Conservation (phyloP, 2,888 invertebrate species). For the Leucophenga maculata region DNA sequence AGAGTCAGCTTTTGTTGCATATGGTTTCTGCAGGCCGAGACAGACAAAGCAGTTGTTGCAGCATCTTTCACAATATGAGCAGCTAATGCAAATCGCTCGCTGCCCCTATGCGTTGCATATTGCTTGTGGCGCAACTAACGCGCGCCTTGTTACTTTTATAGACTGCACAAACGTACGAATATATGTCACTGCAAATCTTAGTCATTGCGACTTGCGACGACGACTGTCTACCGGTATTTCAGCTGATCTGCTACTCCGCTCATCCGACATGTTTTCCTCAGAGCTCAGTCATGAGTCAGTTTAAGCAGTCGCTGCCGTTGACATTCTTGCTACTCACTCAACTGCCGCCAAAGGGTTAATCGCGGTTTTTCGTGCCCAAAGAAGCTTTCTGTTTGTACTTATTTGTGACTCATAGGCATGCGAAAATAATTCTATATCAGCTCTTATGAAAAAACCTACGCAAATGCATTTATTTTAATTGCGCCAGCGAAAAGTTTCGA, state of each 20-base stretch:
- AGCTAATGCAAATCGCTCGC: not conserved
- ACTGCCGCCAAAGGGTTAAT: constrained; percentile 13
- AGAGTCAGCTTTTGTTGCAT: not conserved
- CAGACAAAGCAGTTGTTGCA: constrained; percentile 24
- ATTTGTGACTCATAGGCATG: not conserved
- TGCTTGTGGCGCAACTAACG: too few relatives aligned
- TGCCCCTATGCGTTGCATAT: too few relatives aligned
- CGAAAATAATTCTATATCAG: not conserved
- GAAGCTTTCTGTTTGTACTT: not conserved
- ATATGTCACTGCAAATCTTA: not conserved
- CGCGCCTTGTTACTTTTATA: too few relatives aligned
- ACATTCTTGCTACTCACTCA: too few relatives aligned
- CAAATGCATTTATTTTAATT: too few relatives aligned
- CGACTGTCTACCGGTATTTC: not conserved
- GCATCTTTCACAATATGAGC: constrained; percentile 48
- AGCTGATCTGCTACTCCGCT: not conserved
- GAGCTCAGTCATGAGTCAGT: not conserved
- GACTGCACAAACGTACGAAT: not conserved
- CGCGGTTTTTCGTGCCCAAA: constrained; percentile 9
- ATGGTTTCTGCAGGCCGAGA: not conserved
- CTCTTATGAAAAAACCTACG: too few relatives aligned
- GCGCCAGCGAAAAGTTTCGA: too few relatives aligned
- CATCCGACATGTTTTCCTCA: not conserved
- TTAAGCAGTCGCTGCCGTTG: too few relatives aligned
- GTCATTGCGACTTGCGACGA: too few relatives aligned